phyloP scores from a whole-genome alignment of 2,888 invertebrate species.

The Creontiades dilutus region DNA sequence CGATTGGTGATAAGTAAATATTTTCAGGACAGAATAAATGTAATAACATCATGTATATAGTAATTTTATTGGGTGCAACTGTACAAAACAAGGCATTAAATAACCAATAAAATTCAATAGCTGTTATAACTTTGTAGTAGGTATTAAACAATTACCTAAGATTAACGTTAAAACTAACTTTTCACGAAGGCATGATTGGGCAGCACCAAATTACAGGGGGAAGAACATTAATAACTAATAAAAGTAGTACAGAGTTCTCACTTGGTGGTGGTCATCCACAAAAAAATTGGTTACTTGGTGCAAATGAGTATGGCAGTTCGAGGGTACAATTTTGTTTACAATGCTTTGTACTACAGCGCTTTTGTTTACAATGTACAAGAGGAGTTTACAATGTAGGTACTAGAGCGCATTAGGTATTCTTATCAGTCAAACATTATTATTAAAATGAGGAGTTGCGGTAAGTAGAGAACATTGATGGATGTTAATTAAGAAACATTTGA shows the following conservation, averaged over 20 bases:
- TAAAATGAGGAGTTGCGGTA: too few species aligned
- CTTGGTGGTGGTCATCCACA: neutral
- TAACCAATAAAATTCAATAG: constrained; percentile 33
- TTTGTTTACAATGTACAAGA: too few species aligned
- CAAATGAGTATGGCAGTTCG: too few species aligned
- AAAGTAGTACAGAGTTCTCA: neutral
- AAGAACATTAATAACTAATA: neutral
- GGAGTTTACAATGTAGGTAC: too few species aligned
- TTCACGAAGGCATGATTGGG: constrained; percentile 23
- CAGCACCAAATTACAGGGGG: constrained; percentile 20
- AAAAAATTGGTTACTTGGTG: too few species aligned
- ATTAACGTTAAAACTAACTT: constrained; percentile 3
- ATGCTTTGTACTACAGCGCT: too few species aligned
- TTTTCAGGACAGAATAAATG: neutral
- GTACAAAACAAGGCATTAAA: constrained; percentile 34
- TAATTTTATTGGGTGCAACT: constrained; percentile 46
- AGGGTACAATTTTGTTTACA: too few species aligned
- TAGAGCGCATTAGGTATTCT: too few species aligned
- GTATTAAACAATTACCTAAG: neutral
- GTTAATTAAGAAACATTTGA: too few species aligned
- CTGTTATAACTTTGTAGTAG: neutral
- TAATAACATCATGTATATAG: neutral
- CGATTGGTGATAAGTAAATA: neutral
- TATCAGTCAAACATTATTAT: too few species aligned
- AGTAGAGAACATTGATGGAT: too few species aligned